A percentile compares a stretch with the other conserved stretches of the same genome.
phyloP scores from a whole-genome alignment of 2,797 vertebrate genomes.

The Lindbergichthys nudifrons region DNA sequence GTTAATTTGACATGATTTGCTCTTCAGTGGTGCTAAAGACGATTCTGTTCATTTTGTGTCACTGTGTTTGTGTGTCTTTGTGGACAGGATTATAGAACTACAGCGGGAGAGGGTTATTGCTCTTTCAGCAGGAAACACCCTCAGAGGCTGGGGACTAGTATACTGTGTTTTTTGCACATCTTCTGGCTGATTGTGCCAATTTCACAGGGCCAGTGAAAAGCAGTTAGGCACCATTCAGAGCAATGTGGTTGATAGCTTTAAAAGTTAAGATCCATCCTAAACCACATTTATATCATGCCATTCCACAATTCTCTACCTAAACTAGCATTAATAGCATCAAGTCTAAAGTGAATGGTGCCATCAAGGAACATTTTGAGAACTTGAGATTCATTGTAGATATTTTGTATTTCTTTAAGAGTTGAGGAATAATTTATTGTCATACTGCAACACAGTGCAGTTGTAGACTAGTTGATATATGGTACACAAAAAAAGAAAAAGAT shows the following conservation, averaged over 20 bases:
- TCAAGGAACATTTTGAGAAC: background rate
- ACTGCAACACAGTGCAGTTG: too few relatives aligned
- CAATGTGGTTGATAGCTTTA: slow-evolving; percentile 43
- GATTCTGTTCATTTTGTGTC: slow-evolving; percentile 68
- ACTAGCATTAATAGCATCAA: slow-evolving; percentile 3
- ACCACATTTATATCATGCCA: slow-evolving; percentile 23
- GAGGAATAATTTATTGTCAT: too few relatives aligned
- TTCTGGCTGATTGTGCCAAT: slow-evolving; percentile 65
- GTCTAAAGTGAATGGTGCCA: background rate
- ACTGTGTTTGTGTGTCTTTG: slow-evolving; percentile 61
- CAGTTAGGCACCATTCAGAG: slow-evolving; percentile 50
- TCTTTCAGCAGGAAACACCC: slow-evolving; percentile 64
- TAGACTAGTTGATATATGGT: too few relatives aligned
- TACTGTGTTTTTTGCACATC: slow-evolving; percentile 62
- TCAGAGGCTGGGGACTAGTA: slow-evolving; percentile 44
- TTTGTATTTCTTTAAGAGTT: background rate
- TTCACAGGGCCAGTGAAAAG: slow-evolving; percentile 56
- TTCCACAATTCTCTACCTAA: background rate
- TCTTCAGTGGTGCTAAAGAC: slow-evolving; percentile 82
- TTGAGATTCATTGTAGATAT: background rate
- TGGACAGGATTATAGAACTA: slow-evolving; percentile 64
- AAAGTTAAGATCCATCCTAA: slow-evolving; percentile 53
- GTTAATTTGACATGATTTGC: slow-evolving; percentile 63
- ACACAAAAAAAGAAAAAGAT: too few relatives aligned
- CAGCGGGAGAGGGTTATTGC: slow-evolving; percentile 64